phyloP scores from a whole-genome alignment of 2,888 invertebrate genomes.

The Drosophila nr. fundita region DNA sequence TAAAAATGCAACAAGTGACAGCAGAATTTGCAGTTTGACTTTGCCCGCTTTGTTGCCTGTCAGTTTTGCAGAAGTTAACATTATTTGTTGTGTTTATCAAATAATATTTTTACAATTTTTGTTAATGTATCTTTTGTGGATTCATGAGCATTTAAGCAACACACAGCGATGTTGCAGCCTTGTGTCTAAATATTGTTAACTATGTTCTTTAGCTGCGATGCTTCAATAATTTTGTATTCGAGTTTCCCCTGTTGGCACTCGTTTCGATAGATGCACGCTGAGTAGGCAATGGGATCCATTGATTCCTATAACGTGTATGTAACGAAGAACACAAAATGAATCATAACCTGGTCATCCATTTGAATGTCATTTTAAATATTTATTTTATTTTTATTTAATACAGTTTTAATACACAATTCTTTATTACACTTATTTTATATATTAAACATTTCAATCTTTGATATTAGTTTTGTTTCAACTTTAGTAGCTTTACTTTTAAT shows the following conservation, averaged over 20 bases:
- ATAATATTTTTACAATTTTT: constrained; percentile 31
- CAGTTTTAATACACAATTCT: neutral
- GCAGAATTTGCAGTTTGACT: constrained; percentile 37
- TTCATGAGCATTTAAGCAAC: constrained; percentile 20
- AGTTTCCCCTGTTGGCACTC: constrained; percentile 47
- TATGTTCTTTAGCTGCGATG: constrained; percentile 44
- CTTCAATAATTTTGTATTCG: constrained; percentile 45
- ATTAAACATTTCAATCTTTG: neutral
- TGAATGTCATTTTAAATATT: neutral
- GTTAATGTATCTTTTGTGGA: neutral
- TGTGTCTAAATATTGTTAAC: constrained; percentile 51
- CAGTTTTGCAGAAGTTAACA: constrained; percentile 59
- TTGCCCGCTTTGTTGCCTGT: constrained; percentile 58
- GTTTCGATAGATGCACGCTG: constrained; percentile 18
- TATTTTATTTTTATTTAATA: neutral
- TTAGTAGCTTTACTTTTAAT: neutral
- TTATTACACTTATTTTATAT: neutral
- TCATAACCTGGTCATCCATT: neutral
- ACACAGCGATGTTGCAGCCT: constrained; percentile 38
- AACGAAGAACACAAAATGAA: neutral
- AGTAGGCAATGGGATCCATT: constrained; percentile 4
- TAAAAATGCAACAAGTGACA: constrained; percentile 61
- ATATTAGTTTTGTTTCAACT: neutral
- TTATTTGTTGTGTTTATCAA: constrained; percentile 64
- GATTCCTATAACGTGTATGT: neutral